phyloP scores from a whole-genome alignment of 2,113 vertebrate species.

The Pithys albifrons region DNA sequence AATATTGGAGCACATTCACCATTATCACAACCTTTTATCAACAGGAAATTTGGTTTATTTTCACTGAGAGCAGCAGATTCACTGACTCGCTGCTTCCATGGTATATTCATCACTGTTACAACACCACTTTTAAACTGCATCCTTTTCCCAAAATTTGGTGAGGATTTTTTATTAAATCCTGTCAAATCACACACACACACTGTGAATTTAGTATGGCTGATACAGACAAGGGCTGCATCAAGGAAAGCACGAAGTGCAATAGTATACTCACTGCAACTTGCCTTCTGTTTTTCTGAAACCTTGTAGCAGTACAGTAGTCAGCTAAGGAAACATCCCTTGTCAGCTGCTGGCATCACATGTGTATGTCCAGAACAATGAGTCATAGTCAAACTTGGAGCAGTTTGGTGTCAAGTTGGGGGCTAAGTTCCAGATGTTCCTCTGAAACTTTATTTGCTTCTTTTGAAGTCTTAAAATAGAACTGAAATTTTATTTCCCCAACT shows the following conservation, averaged over 20 bases:
- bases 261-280: neutral
- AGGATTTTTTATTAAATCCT: neutral
- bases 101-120: neutral
- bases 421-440: neutral
- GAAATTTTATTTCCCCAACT: neutral
- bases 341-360: neutral
- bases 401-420: neutral
- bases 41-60: neutral
- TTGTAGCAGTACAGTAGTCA: neutral
- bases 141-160: neutral
- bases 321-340: neutral
- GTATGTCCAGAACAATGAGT: neutral
- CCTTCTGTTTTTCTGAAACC: neutral
- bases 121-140: neutral
- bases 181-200: neutral
- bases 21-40: neutral
- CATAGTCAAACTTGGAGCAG: neutral
- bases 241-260: neutral
- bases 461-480: neutral
- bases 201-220: neutral
- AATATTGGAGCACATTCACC: neutral
- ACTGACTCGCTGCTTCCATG: neutral
- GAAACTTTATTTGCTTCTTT: slow-evolving; percentile 4
- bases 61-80: neutral
- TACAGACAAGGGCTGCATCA: neutral